Conservation (phyloP, 2,113 vertebrate species). For the Caranx ignobilis region DNA sequence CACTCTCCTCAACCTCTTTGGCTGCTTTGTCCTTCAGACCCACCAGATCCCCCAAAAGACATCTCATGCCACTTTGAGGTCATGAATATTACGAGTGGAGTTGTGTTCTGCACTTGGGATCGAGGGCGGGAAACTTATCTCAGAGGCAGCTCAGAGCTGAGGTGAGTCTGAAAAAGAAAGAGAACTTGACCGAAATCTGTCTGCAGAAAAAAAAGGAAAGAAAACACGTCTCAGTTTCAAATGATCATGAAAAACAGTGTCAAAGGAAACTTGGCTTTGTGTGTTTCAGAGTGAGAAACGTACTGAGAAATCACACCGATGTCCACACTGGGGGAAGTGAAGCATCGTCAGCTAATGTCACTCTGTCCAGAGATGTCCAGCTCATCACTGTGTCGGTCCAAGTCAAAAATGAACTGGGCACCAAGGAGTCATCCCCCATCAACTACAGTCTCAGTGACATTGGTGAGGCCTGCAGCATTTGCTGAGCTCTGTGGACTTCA, state of each 20-base stretch:
- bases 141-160: slow-evolving; percentile 27
- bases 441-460: slow-evolving; percentile 77
- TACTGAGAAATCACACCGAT: slow-evolving; percentile 5
- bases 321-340: slow-evolving; percentile 11
- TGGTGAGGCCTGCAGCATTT: slow-evolving; percentile 59
- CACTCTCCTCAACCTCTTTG: neutral
- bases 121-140: slow-evolving; percentile 73
- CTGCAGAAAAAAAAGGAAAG: neutral
- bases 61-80: slow-evolving; percentile 73
- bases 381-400: slow-evolving; percentile 67
- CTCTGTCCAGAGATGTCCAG: slow-evolving; percentile 36
- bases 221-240: too few species aligned
- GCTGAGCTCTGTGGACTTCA: neutral
- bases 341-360: slow-evolving; percentile 29
- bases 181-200: neutral
- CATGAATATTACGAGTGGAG: slow-evolving; percentile 23
- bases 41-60: slow-evolving; percentile 70
- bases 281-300: slow-evolving; percentile 71
- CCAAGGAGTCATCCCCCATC: slow-evolving; percentile 13
- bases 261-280: slow-evolving; percentile 23
- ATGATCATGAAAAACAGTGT: neutral
- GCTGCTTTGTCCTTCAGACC: slow-evolving; percentile 67
- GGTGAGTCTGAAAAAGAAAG: slow-evolving; percentile 64
- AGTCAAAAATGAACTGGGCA: slow-evolving; percentile 69
- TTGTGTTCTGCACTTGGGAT: slow-evolving; percentile 78